phyloP scores from a whole-genome alignment of 2,888 invertebrate genomes.

The Steromphala cineraria region DNA sequence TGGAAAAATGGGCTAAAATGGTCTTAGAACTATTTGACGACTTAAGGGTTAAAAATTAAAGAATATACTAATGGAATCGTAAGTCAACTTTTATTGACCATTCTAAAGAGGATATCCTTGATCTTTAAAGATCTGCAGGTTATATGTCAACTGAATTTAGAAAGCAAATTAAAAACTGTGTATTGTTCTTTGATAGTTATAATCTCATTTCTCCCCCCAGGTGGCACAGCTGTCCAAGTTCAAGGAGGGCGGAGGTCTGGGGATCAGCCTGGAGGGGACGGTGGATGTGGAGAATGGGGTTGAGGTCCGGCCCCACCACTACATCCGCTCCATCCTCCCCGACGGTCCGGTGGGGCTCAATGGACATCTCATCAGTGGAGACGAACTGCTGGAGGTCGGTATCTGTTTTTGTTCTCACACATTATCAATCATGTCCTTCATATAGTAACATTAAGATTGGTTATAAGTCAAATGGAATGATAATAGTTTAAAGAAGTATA shows the following conservation, averaged over 20 bases:
- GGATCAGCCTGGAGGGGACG: slow-evolving; percentile 97
- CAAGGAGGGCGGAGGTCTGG: slow-evolving; percentile 92
- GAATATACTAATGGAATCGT: too few species aligned
- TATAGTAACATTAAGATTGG: too few species aligned
- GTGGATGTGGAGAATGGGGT: slow-evolving; percentile 96
- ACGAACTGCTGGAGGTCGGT: slow-evolving; percentile 89
- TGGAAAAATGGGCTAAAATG: too few species aligned
- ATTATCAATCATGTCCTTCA: too few species aligned
- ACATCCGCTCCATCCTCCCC: slow-evolving; percentile 96
- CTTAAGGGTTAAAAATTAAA: too few species aligned
- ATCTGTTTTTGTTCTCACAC: background rate
- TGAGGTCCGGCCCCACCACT: slow-evolving; percentile 98
- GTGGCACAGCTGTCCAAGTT: slow-evolving; percentile 95
- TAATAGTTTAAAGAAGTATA: too few species aligned
- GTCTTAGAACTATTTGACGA: too few species aligned
- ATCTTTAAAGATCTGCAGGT: too few species aligned
- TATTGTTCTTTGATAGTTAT: background rate
- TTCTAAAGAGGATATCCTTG: too few species aligned
- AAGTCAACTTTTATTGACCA: too few species aligned
- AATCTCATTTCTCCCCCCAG: slow-evolving; percentile 75
- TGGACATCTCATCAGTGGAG: slow-evolving; percentile 91
- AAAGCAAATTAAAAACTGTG: background rate
- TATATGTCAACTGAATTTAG: background rate
- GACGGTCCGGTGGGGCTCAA: slow-evolving; percentile 98
- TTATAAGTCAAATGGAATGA: too few species aligned